These are phyloP conservation scores for Cercopithecus mona DNA, from an alignment of 2,113 vertebrate genomes.

Conservation along the genomic window DNA sequence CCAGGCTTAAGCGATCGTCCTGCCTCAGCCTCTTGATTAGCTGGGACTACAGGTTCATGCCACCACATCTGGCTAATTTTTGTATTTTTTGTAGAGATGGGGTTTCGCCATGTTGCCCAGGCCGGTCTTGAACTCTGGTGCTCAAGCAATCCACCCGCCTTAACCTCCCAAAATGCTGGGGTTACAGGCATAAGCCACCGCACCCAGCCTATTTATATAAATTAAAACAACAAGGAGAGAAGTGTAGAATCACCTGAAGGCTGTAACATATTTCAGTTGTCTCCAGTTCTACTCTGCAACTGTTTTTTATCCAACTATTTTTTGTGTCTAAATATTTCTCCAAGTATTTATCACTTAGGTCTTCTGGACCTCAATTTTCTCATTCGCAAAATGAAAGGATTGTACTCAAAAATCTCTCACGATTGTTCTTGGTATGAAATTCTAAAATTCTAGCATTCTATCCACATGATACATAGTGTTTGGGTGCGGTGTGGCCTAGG, in stretches of 20 bases:
- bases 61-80: too few relatives aligned
- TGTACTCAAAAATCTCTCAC: not conserved
- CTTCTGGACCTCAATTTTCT: not conserved
- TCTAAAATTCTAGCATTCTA: not conserved
- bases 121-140: too few relatives aligned
- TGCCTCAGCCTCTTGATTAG: too few relatives aligned
- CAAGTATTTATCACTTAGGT: not conserved
- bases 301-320: not conserved
- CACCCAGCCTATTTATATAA: too few relatives aligned
- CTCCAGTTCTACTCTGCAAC: not conserved
- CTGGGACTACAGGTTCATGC: too few relatives aligned
- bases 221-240: not conserved
- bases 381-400: not conserved
- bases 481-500: not conserved
- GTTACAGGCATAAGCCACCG: too few relatives aligned
- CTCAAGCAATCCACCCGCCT: too few relatives aligned
- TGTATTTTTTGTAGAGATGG: too few relatives aligned
- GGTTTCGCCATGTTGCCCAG: too few relatives aligned
- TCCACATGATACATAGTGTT: not conserved
- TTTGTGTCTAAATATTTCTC: constrained; percentile 8
- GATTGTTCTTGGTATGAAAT: not conserved
- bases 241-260: not conserved
- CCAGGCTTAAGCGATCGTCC: too few relatives aligned
- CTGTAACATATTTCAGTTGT: not conserved
- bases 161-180: too few relatives aligned